A percentile compares a stretch with the other conserved stretches of the same genome.
phyloP scores from a whole-genome alignment of 2,888 invertebrate genomes.

The Troides oblongomaculatus region DNA sequence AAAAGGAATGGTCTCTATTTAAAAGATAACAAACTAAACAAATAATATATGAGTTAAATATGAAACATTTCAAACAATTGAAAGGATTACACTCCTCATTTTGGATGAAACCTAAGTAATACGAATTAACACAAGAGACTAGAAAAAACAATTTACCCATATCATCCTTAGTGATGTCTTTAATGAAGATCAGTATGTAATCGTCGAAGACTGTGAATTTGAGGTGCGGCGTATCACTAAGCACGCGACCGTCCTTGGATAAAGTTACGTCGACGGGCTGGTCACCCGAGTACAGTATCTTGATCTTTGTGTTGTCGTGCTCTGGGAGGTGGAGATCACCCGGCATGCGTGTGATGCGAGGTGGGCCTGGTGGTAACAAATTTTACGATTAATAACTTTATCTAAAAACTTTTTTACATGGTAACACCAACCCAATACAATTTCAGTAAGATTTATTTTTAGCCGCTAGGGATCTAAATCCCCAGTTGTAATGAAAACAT shows the following conservation, averaged over 20 bases:
- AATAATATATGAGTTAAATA: too few relatives aligned
- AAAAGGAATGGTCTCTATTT: too few relatives aligned
- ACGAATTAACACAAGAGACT: neutral
- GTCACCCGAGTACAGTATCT: constrained; percentile 97
- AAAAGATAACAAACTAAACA: too few relatives aligned
- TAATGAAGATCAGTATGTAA: constrained; percentile 96
- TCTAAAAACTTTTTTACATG: too few relatives aligned
- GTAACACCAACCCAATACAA: too few relatives aligned
- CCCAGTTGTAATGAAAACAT: too few relatives aligned
- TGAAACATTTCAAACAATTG: too few relatives aligned
- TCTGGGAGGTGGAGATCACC: constrained; percentile 94
- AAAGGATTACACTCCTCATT: too few relatives aligned
- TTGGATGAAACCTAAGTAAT: too few relatives aligned
- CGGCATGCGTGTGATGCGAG: constrained; percentile 94
- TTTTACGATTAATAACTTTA: neutral
- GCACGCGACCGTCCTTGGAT: constrained; percentile 88
- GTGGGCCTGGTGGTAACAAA: constrained; percentile 84
- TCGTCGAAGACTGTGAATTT: constrained; percentile 98
- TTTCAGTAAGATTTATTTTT: too few relatives aligned
- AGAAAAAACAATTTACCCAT: constrained; percentile 80
- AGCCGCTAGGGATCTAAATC: too few relatives aligned
- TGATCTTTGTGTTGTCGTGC: constrained; percentile 98
- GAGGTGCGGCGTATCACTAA: constrained; percentile 87
- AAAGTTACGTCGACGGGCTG: constrained; percentile 95
- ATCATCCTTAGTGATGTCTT: constrained; percentile 93